Percentiles rank a stretch among this genome's conserved stretches.
phyloP scores from a whole-genome alignment of 2,113 vertebrate genomes.

The Phoxinus phoxinus region DNA sequence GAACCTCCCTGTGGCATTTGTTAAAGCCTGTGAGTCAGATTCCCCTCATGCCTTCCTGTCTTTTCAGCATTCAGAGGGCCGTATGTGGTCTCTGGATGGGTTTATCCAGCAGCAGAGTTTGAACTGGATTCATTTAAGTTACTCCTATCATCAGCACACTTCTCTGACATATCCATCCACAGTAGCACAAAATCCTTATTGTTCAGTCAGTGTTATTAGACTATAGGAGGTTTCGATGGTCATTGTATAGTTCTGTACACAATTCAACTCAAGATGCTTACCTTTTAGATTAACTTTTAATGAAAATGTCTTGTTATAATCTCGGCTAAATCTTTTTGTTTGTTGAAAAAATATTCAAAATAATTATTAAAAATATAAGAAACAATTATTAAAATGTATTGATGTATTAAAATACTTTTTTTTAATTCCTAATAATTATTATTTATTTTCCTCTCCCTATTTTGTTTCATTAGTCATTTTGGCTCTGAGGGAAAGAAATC shows the following conservation, averaged over 20 bases:
- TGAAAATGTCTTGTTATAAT: not conserved
- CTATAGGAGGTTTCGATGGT: not conserved
- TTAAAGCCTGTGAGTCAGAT: slow-evolving; percentile 61
- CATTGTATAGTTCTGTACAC: not conserved
- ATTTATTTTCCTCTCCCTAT: not conserved
- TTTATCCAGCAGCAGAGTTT: not conserved
- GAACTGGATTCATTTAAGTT: not conserved
- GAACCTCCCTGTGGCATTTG: slow-evolving; percentile 57
- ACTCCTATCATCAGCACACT: not conserved
- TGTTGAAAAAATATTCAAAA: not conserved
- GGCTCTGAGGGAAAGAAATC: slow-evolving; percentile 74
- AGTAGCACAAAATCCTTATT: slow-evolving; percentile 58
- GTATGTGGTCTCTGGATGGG: slow-evolving; percentile 2
- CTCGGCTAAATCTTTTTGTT: not conserved
- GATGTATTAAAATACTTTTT: not conserved
- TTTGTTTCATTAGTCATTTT: slow-evolving; percentile 66
- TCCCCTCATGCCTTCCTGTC: slow-evolving; percentile 56
- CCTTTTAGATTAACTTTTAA: not conserved
- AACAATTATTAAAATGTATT: not conserved
- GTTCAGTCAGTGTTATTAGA: slow-evolving; percentile 37
- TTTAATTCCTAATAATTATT: not conserved
- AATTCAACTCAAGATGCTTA: not conserved
- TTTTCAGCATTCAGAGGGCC: slow-evolving; percentile 2
- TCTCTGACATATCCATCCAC: not conserved
- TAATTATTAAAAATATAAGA: not conserved